Conservation (phyloP, 2,113 vertebrate species). For the Hassar affinis region DNA sequence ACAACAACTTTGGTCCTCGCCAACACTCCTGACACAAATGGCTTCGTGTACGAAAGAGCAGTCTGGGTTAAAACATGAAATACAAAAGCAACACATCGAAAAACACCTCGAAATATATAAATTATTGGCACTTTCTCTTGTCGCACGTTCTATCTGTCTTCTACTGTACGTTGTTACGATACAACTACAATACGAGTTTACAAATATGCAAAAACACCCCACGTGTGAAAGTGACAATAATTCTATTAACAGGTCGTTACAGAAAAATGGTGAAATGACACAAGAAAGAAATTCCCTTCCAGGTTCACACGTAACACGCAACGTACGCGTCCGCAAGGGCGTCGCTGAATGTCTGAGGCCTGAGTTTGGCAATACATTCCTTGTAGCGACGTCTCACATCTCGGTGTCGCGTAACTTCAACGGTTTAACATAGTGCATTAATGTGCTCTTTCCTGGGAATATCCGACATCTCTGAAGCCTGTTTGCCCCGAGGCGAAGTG, state of each 20-base stretch:
- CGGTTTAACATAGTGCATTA: slow-evolving; percentile 76
- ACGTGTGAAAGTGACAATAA: slow-evolving; percentile 78
- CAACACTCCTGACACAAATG: slow-evolving; percentile 76
- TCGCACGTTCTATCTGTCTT: slow-evolving; percentile 69
- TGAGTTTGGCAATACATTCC: slow-evolving; percentile 81
- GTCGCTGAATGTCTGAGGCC: slow-evolving; percentile 73
- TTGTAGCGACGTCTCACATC: slow-evolving; percentile 67
- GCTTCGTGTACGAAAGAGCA: slow-evolving; percentile 70
- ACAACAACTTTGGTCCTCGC: slow-evolving; percentile 79
- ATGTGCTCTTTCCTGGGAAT: slow-evolving; percentile 73
- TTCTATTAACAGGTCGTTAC: slow-evolving; percentile 60
- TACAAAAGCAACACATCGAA: slow-evolving; percentile 71
- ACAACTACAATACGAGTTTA: slow-evolving; percentile 77
- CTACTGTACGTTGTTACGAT: slow-evolving; percentile 70
- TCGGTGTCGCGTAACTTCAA: slow-evolving; percentile 71
- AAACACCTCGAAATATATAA: slow-evolving; percentile 68
- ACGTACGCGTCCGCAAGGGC: slow-evolving; percentile 66
- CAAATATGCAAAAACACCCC: slow-evolving; percentile 72
- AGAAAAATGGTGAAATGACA: slow-evolving; percentile 49
- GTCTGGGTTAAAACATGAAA: slow-evolving; percentile 75
- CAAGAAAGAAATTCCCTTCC: slow-evolving; percentile 67
- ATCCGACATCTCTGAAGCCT: slow-evolving; percentile 60
- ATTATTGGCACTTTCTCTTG: slow-evolving; percentile 78
- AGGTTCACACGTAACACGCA: slow-evolving; percentile 65
- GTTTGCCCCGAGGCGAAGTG: slow-evolving; percentile 58